These are phyloP conservation scores for Coreius guichenoti DNA, from an alignment of 2,797 vertebrate genomes.

Conservation along the genomic window DNA sequence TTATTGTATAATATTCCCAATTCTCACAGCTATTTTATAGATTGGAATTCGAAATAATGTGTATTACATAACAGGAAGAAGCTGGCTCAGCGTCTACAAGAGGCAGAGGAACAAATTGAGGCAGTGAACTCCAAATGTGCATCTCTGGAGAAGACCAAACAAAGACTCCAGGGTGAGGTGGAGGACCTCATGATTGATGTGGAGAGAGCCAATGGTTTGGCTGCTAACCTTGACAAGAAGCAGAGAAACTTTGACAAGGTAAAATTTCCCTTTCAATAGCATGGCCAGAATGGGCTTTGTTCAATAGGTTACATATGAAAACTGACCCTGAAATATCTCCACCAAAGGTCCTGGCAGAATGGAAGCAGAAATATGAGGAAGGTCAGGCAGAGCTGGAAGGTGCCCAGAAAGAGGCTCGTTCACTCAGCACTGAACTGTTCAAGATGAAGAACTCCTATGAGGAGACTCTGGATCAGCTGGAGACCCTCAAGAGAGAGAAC, in stretches of 20 bases:
- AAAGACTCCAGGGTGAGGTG: constrained; percentile 81
- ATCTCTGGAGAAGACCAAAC: constrained; percentile 75
- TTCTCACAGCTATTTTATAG: no score
- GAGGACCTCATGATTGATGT: constrained; percentile 84
- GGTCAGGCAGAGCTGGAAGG: constrained; percentile 85
- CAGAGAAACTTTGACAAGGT: constrained; percentile 71
- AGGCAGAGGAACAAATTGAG: no score
- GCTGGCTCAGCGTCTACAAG: constrained; percentile 78
- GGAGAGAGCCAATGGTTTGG: constrained; percentile 73
- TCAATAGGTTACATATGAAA: not conserved
- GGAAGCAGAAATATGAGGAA: constrained; percentile 83
- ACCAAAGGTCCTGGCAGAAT: not conserved
- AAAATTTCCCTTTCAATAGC: not conserved
- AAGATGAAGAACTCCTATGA: constrained; percentile 91
- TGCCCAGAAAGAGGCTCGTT: constrained; percentile 83
- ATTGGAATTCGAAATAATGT: no score
- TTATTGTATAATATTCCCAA: no score
- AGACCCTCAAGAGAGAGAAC: constrained; percentile 88
- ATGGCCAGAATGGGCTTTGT: not conserved
- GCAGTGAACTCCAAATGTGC: no score
- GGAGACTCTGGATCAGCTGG: constrained; percentile 85
- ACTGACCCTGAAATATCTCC: constrained; percentile 65
- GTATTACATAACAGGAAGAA: constrained; percentile 78
- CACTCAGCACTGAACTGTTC: constrained; percentile 86
- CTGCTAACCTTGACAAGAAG: constrained; percentile 58